Conservation (phyloP, 2,888 invertebrate species). For the Lysandra coridon region DNA sequence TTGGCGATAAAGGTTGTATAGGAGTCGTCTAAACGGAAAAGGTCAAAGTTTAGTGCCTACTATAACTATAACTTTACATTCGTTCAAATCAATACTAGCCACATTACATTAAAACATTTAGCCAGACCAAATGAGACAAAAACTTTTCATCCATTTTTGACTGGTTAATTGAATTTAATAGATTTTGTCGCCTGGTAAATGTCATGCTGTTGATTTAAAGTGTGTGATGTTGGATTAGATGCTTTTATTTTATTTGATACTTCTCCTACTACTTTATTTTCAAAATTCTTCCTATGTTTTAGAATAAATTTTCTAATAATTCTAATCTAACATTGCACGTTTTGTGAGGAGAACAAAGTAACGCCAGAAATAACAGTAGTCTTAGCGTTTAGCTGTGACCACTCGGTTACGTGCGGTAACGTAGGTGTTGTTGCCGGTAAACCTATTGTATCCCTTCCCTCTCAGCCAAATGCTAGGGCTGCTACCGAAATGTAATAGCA, state of each 20-base stretch:
- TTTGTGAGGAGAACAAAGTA: constrained; percentile 7
- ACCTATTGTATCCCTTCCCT: neutral
- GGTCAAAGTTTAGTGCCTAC: constrained; percentile 35
- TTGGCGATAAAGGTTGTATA: constrained; percentile 46
- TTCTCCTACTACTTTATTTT: neutral
- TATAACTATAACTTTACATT: constrained; percentile 30
- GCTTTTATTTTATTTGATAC: constrained; percentile 13
- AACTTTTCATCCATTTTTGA: constrained; percentile 41
- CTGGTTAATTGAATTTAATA: constrained; percentile 55
- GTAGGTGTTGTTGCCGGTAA: neutral
- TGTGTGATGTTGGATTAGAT: constrained; percentile 19
- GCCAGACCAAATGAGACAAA: constrained; percentile 48
- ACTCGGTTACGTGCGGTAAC: constrained; percentile 12
- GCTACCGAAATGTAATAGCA: constrained; percentile 26
- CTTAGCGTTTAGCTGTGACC: constrained; percentile 6
- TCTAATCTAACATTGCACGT: constrained; percentile 25
- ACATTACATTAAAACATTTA: constrained; percentile 35
- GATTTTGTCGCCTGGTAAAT: constrained; percentile 69
- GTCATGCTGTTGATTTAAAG: constrained; percentile 32
- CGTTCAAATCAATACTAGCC: constrained; percentile 33
- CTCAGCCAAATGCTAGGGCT: constrained; percentile 19
- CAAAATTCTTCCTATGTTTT: neutral
- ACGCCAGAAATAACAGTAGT: neutral
- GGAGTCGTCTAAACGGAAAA: constrained; percentile 29
- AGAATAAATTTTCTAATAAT: neutral